Evolutionary conservation across 2,113 vertebrate genomes (phyloP).

Genomic region (Neotoma lepida): DNA sequence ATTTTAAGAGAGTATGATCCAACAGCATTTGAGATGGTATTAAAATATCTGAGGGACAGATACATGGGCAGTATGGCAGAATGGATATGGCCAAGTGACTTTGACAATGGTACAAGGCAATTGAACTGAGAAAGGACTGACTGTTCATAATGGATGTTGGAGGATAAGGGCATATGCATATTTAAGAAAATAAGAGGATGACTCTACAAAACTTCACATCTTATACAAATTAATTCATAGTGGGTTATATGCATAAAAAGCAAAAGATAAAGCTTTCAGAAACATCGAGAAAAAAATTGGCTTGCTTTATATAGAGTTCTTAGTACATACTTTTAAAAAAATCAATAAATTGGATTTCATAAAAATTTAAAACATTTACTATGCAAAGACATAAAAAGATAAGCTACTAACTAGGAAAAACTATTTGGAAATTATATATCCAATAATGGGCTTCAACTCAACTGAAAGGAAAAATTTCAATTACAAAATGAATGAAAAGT

Average conservation of each 20-base stretch:
- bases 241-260: neutral
- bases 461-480: neutral
- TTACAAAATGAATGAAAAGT: neutral
- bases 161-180: neutral
- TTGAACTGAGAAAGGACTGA: neutral
- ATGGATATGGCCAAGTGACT: neutral
- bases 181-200: neutral
- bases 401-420: conserved; percentile 5
- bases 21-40: neutral
- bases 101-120: neutral
- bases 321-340: neutral
- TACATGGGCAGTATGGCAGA: neutral
- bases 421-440: conserved; percentile 33
- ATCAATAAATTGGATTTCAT: neutral
- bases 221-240: neutral
- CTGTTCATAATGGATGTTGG: neutral
- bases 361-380: conserved; percentile 35
- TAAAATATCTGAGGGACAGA: neutral
- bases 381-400: conserved; percentile 11
- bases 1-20: neutral
- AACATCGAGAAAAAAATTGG: neutral
- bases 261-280: conserved; percentile 3
- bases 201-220: neutral
- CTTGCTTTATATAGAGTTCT: conserved; percentile 2
- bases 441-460: neutral